These are phyloP conservation scores for Drosophila micromelanica DNA, from an alignment of 1,140 invertebrate genomes.

Conservation along the genomic window DNA sequence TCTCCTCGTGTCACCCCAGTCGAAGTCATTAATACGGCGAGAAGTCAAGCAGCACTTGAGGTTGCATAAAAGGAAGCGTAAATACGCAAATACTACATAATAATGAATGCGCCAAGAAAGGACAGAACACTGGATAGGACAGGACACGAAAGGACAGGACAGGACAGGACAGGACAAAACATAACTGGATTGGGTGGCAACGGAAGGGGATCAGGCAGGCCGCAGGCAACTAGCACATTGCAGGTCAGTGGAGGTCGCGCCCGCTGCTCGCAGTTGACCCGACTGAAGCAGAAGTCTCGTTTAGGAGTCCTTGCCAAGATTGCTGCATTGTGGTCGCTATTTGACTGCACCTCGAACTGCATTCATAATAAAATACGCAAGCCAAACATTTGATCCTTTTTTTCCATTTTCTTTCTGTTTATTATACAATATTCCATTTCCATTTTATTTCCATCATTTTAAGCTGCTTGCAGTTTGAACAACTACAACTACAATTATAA, in stretches of 20 bases:
- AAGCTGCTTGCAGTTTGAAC: slow-evolving; percentile 29
- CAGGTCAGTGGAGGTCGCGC: not conserved
- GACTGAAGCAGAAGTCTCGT: not conserved
- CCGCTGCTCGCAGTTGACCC: not conserved
- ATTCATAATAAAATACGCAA: slow-evolving; percentile 65
- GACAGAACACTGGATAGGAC: not conserved
- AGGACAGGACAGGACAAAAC: not conserved
- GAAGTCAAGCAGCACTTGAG: slow-evolving; percentile 34
- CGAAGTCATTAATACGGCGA: slow-evolving; percentile 42
- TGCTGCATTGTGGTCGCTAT: slow-evolving; percentile 23
- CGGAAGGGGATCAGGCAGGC: not conserved
- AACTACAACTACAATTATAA: slow-evolving; percentile 22
- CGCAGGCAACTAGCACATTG: not conserved
- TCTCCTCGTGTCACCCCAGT: not conserved
- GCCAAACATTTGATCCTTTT: slow-evolving; percentile 55
- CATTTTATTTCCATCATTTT: slow-evolving; percentile 27
- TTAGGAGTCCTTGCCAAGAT: slow-evolving; percentile 15
- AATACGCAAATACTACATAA: slow-evolving; percentile 68
- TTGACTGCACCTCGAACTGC: slow-evolving; percentile 48
- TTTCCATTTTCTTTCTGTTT: slow-evolving; percentile 31
- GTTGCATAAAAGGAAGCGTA: slow-evolving; percentile 62
- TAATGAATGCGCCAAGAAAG: slow-evolving; percentile 44
- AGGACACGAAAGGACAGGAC: not conserved
- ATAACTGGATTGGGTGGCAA: not conserved
- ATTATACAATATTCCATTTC: slow-evolving; percentile 43